A percentile compares a stretch with the other conserved stretches of the same genome.
These are phyloP conservation scores for Myotis yumanensis DNA, from an alignment of 2,113 vertebrate species.

Conservation along the genomic window DNA sequence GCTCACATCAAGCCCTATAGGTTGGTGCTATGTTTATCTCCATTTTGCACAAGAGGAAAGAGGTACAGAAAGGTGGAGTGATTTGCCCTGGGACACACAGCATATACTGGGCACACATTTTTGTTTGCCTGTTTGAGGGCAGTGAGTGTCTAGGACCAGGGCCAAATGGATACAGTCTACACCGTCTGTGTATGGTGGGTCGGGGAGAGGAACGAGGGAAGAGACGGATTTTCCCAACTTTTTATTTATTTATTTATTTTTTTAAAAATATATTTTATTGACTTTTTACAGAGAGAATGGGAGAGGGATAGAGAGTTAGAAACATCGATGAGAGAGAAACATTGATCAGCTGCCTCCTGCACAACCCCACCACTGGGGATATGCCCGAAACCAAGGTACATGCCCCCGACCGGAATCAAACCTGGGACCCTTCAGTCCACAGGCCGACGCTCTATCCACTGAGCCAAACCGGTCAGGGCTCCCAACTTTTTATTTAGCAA, in stretches of 20 bases:
- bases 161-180: background rate
- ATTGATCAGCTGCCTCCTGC: too few species aligned
- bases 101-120: background rate
- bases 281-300: too few species aligned
- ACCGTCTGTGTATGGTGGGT: rapidly evolving
- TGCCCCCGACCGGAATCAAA: too few species aligned
- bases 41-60: background rate
- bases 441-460: too few species aligned
- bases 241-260: too few species aligned
- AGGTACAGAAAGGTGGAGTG: background rate
- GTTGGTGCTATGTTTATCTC: background rate
- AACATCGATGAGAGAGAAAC: too few species aligned
- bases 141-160: background rate
- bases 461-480: too few species aligned
- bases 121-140: background rate
- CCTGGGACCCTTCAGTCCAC: too few species aligned
- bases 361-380: too few species aligned
- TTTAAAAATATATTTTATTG: too few species aligned
- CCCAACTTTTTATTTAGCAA: background rate
- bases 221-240: background rate
- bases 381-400: too few species aligned
- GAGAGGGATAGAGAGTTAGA: too few species aligned
- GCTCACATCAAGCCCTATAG: background rate
- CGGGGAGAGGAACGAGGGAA: background rate
- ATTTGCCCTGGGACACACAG: background rate